Conservation (phyloP, 2,113 vertebrate species). For the Neomonachus schauinslandi region DNA sequence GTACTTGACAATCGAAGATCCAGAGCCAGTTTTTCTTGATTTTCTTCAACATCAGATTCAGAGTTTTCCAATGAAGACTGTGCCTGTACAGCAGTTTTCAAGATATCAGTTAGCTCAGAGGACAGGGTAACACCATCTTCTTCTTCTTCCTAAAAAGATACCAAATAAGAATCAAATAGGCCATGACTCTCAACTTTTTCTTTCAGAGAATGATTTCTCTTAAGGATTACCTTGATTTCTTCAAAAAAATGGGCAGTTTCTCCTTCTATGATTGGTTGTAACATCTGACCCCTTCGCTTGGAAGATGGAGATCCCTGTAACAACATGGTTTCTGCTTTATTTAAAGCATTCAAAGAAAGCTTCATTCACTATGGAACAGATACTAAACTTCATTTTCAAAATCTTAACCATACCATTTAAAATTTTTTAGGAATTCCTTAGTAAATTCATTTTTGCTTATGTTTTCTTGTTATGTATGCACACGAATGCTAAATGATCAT, state of each 20-base stretch:
- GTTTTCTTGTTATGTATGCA: not conserved
- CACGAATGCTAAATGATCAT: not conserved
- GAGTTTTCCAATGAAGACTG: slow-evolving; percentile 86
- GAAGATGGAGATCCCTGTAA: slow-evolving; percentile 95
- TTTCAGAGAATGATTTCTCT: slow-evolving; percentile 33
- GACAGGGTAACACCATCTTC: slow-evolving; percentile 90
- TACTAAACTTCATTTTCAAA: slow-evolving; percentile 33
- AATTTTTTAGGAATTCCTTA: not conserved
- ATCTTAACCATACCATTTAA: slow-evolving; percentile 26
- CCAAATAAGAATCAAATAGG: slow-evolving; percentile 42
- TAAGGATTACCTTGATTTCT: slow-evolving; percentile 92
- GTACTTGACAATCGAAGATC: slow-evolving; percentile 96
- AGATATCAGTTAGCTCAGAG: slow-evolving; percentile 90
- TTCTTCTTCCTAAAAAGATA: slow-evolving; percentile 86
- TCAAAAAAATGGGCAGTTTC: slow-evolving; percentile 99
- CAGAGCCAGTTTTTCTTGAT: slow-evolving; percentile 92
- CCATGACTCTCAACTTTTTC: not conserved
- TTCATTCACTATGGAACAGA: not conserved
- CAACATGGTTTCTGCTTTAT: not conserved
- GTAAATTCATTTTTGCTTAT: not conserved
- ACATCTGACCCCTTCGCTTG: slow-evolving; percentile 94
- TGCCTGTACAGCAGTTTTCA: slow-evolving; percentile 87
- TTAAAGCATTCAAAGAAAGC: not conserved
- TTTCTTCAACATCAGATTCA: slow-evolving; percentile 90
- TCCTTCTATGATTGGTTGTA: slow-evolving; percentile 98